These are phyloP conservation scores for Muscicapa comitata DNA, from an alignment of 2,797 vertebrate species.

Conservation along the genomic window DNA sequence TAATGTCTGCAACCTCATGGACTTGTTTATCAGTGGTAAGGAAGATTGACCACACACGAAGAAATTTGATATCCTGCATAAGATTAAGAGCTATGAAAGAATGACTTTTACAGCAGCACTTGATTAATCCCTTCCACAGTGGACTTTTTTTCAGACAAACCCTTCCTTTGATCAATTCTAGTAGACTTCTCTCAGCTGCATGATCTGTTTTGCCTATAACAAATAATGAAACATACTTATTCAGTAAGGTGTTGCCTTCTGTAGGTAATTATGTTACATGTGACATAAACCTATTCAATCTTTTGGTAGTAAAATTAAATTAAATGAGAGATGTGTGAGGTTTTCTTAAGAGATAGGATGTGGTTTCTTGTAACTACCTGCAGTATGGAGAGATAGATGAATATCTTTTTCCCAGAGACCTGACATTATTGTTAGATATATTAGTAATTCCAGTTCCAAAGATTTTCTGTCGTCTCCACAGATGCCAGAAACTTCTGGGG, in stretches of 20 bases:
- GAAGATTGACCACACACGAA: not conserved
- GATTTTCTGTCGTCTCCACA: not conserved
- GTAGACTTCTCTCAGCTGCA: not conserved
- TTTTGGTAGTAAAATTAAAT: not conserved
- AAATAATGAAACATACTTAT: not conserved
- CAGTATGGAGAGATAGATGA: not conserved
- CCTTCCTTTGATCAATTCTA: not conserved
- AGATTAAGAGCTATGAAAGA: not conserved
- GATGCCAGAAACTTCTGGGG: not conserved
- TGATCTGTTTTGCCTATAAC: not conserved
- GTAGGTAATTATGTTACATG: not conserved
- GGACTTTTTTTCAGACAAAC: not conserved
- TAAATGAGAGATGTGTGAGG: not conserved
- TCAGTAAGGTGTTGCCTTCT: not conserved
- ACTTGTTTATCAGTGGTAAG: not conserved
- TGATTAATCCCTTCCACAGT: not conserved
- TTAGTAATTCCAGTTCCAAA: conserved; percentile 6
- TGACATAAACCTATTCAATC: not conserved
- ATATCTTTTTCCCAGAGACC: not conserved
- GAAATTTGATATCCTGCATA: not conserved
- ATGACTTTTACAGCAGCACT: not conserved
- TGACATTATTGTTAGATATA: not conserved
- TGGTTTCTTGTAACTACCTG: not conserved
- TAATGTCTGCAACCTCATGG: not conserved
- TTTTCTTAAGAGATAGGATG: not conserved